Base-by-base conservation (phyloP, 23 tunicate genomes). In the Phallusia fumigata region DNA sequence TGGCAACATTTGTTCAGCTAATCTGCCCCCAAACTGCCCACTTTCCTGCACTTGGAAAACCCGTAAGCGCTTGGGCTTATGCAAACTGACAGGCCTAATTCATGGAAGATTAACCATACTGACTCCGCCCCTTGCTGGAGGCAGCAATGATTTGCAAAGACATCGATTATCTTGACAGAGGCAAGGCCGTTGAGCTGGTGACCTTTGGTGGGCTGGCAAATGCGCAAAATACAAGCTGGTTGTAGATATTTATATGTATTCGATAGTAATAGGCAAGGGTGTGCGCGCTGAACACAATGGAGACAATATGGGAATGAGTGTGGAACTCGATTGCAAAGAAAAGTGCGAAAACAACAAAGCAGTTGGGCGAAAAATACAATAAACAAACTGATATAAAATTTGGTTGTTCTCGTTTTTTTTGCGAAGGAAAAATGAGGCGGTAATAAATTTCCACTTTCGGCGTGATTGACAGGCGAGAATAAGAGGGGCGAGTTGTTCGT, bases 371-470 rank as follows among this genome's bases (percentile, higher is more conserved):
- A 58, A 58, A 58, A 40, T 40, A 40, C 47, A 40, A 40, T 10
- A 40, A 58, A 58, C 69, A 58, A 58, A 58, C 26, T 58, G 69
- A 1, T 6, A 6, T 22, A 13, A 24, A 58, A 58, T 58, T 58
- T 24, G 69, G 69, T 24, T 58, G 69, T 58, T 21, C 69, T 22
- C 69, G 69, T 58, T 22, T 24, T 22, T 22, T 21, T 21, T 3
- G 16, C 16, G 3, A 13, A 58, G 69, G 2, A 24, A 24, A 24
- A 22, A 58, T 6, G 28, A 8, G 58, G 69, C 69, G 13, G 69
- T 58, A 58, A 58, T 58, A 58, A 58, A 58, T 58, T 58, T 58
- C 69, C 69, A 58, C 69, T 58, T 58, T 58, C 69, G 69, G 28
- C 5, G 28, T 58, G 69, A 58, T 24, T 21, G 69, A 58, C 69